Evolutionary conservation across 2,797 vertebrate species (phyloP).

Genomic region (Gymnothorax reevesii): DNA sequence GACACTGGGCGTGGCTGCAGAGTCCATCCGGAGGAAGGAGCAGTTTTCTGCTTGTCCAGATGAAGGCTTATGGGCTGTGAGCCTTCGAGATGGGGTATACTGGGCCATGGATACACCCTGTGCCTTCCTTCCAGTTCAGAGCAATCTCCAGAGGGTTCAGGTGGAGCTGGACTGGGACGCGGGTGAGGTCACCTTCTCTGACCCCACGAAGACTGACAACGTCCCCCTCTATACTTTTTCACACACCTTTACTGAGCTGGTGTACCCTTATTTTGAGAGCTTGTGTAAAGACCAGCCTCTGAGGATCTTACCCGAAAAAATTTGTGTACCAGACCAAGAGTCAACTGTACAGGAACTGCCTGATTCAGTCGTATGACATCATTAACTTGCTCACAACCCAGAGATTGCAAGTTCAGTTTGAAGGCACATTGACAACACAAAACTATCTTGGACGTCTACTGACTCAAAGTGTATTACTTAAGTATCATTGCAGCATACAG

Average conservation of each 20-base stretch:
- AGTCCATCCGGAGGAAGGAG: constrained; percentile 56
- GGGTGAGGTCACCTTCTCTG: constrained; percentile 64
- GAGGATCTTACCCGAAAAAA: constrained; percentile 34
- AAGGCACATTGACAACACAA: not conserved
- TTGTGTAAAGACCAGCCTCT: constrained; percentile 17
- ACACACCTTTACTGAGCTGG: constrained; percentile 56
- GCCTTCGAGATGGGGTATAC: constrained; percentile 60
- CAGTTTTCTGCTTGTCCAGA: constrained; percentile 63
- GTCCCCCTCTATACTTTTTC: constrained; percentile 65
- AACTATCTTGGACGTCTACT: too few species aligned
- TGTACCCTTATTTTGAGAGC: constrained; percentile 66
- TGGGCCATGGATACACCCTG: constrained; percentile 61
- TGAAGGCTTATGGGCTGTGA: constrained; percentile 69
- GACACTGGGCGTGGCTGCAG: constrained; percentile 57
- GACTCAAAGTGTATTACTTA: too few species aligned
- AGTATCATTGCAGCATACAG: too few species aligned
- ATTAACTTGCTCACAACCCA: not conserved
- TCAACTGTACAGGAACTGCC: not conserved
- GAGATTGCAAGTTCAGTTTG: not conserved
- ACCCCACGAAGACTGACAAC: constrained; percentile 39
- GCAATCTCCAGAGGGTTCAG: constrained; percentile 46
- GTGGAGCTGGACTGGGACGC: constrained; percentile 65
- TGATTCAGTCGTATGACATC: not conserved
- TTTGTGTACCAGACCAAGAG: not conserved
- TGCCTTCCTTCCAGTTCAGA: constrained; percentile 39